A percentile compares a stretch with the other conserved stretches of the same genome.
phyloP scores from a whole-genome alignment of 2,888 invertebrate species.

The Poecilobothrus nobilitatus region DNA sequence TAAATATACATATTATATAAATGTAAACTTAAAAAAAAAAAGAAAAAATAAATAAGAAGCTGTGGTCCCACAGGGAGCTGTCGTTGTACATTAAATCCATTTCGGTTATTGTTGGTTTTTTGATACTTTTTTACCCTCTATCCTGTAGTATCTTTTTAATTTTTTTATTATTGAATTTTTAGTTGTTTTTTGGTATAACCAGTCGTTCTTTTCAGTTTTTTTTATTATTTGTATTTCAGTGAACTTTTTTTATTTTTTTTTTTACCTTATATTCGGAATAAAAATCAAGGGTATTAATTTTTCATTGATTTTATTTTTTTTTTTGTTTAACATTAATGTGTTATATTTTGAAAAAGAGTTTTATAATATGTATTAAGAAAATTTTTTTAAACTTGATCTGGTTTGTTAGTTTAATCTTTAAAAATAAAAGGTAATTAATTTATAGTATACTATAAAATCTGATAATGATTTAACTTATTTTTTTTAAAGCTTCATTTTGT shows the following conservation, averaged over 20 bases:
- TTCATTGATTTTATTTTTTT: too few relatives aligned
- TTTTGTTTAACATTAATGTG: too few relatives aligned
- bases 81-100: constrained; percentile 6
- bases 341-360: too few relatives aligned
- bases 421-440: too few relatives aligned
- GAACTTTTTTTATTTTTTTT: background rate
- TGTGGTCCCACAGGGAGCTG: constrained; percentile 1
- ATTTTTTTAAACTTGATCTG: too few relatives aligned
- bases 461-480: too few relatives aligned
- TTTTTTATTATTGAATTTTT: background rate
- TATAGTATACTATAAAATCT: too few relatives aligned
- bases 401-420: too few relatives aligned
- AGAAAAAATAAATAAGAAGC: background rate
- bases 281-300: background rate
- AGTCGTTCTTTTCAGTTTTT: background rate
- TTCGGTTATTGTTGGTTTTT: constrained; percentile 4
- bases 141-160: background rate
- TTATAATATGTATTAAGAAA: too few relatives aligned
- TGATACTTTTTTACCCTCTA: background rate
- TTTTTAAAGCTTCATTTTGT: too few relatives aligned
- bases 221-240: background rate
- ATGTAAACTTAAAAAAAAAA: background rate
- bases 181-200: background rate
- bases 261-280: background rate
- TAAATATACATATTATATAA: background rate